Percentiles rank a stretch among this genome's conserved stretches.
These are phyloP conservation scores for Epinephelus malabaricus DNA, from an alignment of 2,797 vertebrate species.

Conservation along the genomic window DNA sequence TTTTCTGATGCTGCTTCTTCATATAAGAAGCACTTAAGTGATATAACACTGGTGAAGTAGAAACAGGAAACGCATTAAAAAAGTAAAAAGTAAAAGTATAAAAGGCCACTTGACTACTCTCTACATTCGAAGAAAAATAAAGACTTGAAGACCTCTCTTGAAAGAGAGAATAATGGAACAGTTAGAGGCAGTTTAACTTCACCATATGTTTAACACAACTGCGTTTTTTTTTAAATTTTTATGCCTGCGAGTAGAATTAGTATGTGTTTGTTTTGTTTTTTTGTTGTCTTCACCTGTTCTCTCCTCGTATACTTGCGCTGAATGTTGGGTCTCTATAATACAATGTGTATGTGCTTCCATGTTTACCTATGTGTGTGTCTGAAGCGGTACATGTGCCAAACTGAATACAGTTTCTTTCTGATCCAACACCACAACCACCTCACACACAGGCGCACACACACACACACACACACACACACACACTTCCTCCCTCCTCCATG, in stretches of 20 bases:
- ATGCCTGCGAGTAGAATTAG: constrained; percentile 25
- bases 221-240: constrained; percentile 1
- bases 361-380: constrained; percentile 37
- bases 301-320: constrained; percentile 3
- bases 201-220: constrained; percentile 51
- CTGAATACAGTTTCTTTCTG: constrained; percentile 89
- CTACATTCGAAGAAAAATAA: constrained; percentile 19
- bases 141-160: constrained; percentile 15
- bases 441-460: neutral
- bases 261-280: constrained; percentile 32
- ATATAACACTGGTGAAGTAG: neutral
- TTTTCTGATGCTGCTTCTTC: neutral
- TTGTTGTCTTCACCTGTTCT: constrained; percentile 50
- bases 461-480: constrained; percentile 14
- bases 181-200: constrained; percentile 40
- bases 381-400: constrained; percentile 69
- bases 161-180: constrained; percentile 48
- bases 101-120: neutral
- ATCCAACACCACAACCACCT: constrained; percentile 77
- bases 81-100: neutral
- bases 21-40: neutral
- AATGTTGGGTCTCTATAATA: constrained; percentile 29
- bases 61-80: neutral
- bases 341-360: constrained; percentile 27
- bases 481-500: constrained; percentile 81